phyloP scores from a whole-genome alignment of 2,888 invertebrate species.

The Oscheius myriophilus region DNA sequence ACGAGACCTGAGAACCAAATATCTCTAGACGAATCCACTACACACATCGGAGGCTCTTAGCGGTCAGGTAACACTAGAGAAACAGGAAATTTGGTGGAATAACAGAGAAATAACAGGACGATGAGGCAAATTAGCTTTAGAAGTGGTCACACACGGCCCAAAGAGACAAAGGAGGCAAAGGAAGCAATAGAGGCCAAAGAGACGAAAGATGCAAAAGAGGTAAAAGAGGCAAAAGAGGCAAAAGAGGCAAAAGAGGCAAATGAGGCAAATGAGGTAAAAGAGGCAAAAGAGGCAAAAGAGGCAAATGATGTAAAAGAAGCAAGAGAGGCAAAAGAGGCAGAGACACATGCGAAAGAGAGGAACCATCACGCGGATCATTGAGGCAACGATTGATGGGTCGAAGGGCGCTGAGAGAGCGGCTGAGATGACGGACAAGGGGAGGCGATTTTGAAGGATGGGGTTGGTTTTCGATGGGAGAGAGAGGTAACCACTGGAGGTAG shows the following conservation, averaged over 20 bases:
- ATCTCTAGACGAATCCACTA: no score
- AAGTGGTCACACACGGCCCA: no score
- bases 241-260: neutral
- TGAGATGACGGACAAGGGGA: neutral
- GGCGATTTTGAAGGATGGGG: neutral
- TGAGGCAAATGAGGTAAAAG: neutral
- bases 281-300: neutral
- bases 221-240: no score
- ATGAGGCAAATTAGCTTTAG: no score
- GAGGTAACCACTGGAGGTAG: neutral
- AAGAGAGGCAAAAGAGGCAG: neutral
- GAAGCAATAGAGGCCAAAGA: neutral
- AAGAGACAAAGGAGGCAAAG: no score
- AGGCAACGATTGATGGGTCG: constrained; percentile 26
- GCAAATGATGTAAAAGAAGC: neutral
- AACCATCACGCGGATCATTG: constrained; percentile 29
- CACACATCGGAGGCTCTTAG: no score
- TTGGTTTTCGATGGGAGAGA: neutral
- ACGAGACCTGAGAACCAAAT: no score
- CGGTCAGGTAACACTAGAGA: no score
- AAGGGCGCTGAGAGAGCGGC: constrained; percentile 5
- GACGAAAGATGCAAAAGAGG: neutral
- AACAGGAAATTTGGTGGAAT: no score
- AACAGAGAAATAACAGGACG: no score
- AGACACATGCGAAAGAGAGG: neutral